Conservation (phyloP, 2,888 invertebrate genomes). For the Campaea margaritaria region DNA sequence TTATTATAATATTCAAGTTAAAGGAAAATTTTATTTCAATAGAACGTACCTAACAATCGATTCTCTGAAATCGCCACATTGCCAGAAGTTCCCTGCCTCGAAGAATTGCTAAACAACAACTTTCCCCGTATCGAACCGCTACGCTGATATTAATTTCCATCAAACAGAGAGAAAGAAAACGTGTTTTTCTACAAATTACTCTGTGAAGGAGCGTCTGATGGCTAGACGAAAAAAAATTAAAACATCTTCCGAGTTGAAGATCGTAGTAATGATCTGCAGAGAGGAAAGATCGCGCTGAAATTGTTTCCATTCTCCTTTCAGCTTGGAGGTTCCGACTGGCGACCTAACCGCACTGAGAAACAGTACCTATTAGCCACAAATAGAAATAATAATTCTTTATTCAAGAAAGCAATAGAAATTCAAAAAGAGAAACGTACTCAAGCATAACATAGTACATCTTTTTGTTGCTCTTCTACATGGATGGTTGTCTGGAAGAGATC, state of each 20-base stretch:
- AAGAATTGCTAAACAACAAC: slow-evolving; percentile 35
- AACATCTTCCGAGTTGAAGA: slow-evolving; percentile 63
- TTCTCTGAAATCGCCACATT: slow-evolving; percentile 6
- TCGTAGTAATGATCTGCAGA: slow-evolving; percentile 70
- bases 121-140: slow-evolving; percentile 38
- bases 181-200: slow-evolving; percentile 60
- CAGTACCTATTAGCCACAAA: not conserved
- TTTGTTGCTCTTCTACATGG: too few relatives aligned
- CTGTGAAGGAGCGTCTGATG: slow-evolving; percentile 54
- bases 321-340: slow-evolving; percentile 33
- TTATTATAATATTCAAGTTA: too few relatives aligned
- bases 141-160: slow-evolving; percentile 55
- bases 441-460: too few relatives aligned
- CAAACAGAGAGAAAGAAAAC: slow-evolving; percentile 56
- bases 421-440: too few relatives aligned
- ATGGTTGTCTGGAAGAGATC: too few relatives aligned
- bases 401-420: too few relatives aligned
- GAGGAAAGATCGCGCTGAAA: slow-evolving; percentile 63
- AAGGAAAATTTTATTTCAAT: too few relatives aligned
- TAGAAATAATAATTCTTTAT: too few relatives aligned
- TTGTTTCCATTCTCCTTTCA: slow-evolving; percentile 71
- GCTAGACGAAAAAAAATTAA: slow-evolving; percentile 61
- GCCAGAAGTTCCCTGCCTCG: slow-evolving; percentile 14
- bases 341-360: slow-evolving; percentile 7
- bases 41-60: not conserved